Base-by-base conservation (phyloP, 2,113 vertebrate species). In the Mugil cephalus region DNA sequence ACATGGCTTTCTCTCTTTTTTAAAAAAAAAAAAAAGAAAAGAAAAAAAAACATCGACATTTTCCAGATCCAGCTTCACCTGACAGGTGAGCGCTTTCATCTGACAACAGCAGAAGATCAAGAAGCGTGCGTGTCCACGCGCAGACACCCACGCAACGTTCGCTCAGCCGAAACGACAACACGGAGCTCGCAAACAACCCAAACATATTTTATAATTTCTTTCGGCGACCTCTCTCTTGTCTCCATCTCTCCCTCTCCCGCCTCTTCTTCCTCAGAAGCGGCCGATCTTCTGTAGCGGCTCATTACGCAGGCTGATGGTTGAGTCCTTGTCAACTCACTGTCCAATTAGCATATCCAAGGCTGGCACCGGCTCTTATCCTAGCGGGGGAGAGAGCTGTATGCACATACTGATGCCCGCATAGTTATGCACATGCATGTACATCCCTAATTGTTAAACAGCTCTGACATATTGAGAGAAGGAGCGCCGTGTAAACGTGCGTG, bases 331-430 rank as follows among this genome's bases (percentile, higher is more conserved):
- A 92, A 90, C 87, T 92, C 83, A 82, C 87, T 75, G 79, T 88
- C 89, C 76, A 87, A 92, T 93, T 93, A 92, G 79, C 91, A 92
- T 91, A 85, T 82, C 86, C 80, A 58, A 90, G 87, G 82, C 74
- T 59, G 83, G 68, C 76, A 71, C 78, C 67, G 65, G 69, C 86
- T 83, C 79, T 60, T 74, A 79, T 74, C 82, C 78, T 45, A 69
- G 69, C 71, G 12, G 76, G 74, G 72, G 63, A 71, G 68, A 61
- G 53, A 59, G 67, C 79, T 71, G 75, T 78, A 81, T 69, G 46
- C 83, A 69, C 86, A 90, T 89, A 92, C 87, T 88, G 84, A 90
- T 90, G 70, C 59, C 75, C 53, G 69, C 79, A 80, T 74, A 83
- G 64, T 86, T 86, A 88, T 87, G 84, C 81, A 76, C 74, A 63